Conservation (phyloP, 2,888 invertebrate species). For the Frankliniella fusca region DNA sequence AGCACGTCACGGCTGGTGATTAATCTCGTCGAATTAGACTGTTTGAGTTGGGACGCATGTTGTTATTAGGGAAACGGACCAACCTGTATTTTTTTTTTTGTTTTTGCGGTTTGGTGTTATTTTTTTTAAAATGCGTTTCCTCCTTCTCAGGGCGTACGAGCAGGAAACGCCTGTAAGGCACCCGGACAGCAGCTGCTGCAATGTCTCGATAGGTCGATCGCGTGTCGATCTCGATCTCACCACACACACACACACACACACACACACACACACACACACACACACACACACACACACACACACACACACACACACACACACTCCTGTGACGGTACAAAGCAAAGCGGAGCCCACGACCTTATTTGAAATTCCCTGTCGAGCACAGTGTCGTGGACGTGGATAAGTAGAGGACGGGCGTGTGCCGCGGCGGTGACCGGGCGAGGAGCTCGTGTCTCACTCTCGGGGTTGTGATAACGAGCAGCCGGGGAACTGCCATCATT, state of each 20-base stretch:
- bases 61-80: slow-evolving; percentile 10
- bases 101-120: not conserved
- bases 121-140: slow-evolving; percentile 17
- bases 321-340: too few species aligned
- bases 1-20: slow-evolving; percentile 11
- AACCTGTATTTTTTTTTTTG: not conserved
- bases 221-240: not conserved
- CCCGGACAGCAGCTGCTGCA: not conserved
- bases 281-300: too few species aligned
- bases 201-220: not conserved
- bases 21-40: slow-evolving; percentile 15
- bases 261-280: too few species aligned
- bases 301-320: too few species aligned
- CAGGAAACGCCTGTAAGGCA: not conserved
- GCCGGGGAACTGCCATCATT: not conserved
- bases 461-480: not conserved
- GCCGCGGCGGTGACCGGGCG: not conserved
- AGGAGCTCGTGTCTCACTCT: not conserved
- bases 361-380: not conserved
- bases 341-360: too few species aligned
- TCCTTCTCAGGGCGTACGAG: not conserved
- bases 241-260: too few species aligned
- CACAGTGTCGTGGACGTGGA: not conserved
- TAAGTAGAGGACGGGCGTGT: not conserved
- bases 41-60: slow-evolving; percentile 19